Base-by-base conservation (phyloP, 2,797 vertebrate species). In the Cryptoprocta ferox region DNA sequence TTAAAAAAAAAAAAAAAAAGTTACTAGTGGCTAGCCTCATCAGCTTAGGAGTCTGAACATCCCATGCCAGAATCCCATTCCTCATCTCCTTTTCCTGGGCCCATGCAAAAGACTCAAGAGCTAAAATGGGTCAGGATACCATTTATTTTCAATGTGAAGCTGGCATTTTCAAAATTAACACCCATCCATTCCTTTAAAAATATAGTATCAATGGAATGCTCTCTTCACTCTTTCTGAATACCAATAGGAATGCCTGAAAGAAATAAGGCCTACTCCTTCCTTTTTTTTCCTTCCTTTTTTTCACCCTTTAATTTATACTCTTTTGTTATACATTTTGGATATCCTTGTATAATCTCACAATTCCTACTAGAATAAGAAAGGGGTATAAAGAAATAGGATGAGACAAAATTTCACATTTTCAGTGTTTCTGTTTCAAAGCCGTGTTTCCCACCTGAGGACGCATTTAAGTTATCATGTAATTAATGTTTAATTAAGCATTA, bases 181-280 rank as follows among this genome's bases (percentile, higher is more conserved):
- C 65, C 50, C n/a, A 63, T 68, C 19, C 35, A 14, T 97, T 90
- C 91, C 65, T 95, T 94, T 73, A 37, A 56, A 79, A 42, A 26
- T 80, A 11, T 45, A 5, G 2, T 76, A 5, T 45, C 39, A 39
- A 3, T 86, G 91, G 68, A 13, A 56, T 87, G n/a, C 28, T 9
- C 26, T 87, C 18, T n/a, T 91, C 68, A 6, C 56, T 11, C 59
- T 87, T 26, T 84, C 37, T 68, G 63, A 94, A 66, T 73, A 82
- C 30, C 32, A 83, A 2, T 13, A 53, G 30, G 21, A 94, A 56
- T 53, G 2, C 68, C 83, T 39, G 84, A 86, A 88, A 48, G 39
- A 85, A 81, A 63, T 11, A 79, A 91, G 53, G 3, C 24, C 4
- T 30, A 73, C 13, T 56, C 32, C 61, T 79, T 24, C 30, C 6